Evolutionary conservation across 2,888 invertebrate genomes (phyloP).

Genomic region (Galerucella pusilla): DNA sequence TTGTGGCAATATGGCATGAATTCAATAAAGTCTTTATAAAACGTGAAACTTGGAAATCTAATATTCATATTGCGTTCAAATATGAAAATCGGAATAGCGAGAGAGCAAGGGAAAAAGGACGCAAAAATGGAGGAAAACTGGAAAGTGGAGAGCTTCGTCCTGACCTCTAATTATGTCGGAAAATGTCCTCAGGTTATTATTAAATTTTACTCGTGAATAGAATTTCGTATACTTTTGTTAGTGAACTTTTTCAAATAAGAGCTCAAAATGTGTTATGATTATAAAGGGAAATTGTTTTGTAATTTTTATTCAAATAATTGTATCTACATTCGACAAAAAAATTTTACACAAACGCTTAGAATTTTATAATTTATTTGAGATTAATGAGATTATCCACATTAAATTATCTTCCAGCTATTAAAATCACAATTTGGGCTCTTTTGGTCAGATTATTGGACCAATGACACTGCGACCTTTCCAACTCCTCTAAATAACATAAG

Average conservation of each 20-base stretch:
- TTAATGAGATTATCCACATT: too few relatives aligned
- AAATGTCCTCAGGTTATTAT: constrained; percentile 41
- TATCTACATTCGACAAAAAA: not conserved
- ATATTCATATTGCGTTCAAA: constrained; percentile 40
- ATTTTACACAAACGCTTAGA: not conserved
- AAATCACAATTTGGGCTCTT: too few relatives aligned
- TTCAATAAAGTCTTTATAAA: constrained; percentile 41
- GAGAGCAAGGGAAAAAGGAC: constrained; percentile 22
- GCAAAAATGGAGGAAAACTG: constrained; percentile 25
- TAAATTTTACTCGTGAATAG: constrained; percentile 39
- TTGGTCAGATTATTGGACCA: too few relatives aligned
- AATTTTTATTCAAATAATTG: constrained; percentile 14
- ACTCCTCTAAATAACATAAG: too few relatives aligned
- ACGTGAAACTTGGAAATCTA: constrained; percentile 39
- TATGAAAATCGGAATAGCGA: constrained; percentile 34
- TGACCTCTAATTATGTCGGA: constrained; percentile 40
- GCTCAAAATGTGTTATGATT: constrained; percentile 21
- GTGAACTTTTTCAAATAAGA: constrained; percentile 28
- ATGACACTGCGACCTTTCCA: too few relatives aligned
- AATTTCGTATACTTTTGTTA: constrained; percentile 34
- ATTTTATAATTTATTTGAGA: too few relatives aligned
- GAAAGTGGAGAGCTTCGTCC: constrained; percentile 29
- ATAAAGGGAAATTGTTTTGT: constrained; percentile 22
- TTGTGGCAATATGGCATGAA: constrained; percentile 33
- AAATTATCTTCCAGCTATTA: too few relatives aligned